These are phyloP conservation scores for Sarcophaga variegata DNA, from an alignment of 2,888 invertebrate genomes.

Conservation along the genomic window DNA sequence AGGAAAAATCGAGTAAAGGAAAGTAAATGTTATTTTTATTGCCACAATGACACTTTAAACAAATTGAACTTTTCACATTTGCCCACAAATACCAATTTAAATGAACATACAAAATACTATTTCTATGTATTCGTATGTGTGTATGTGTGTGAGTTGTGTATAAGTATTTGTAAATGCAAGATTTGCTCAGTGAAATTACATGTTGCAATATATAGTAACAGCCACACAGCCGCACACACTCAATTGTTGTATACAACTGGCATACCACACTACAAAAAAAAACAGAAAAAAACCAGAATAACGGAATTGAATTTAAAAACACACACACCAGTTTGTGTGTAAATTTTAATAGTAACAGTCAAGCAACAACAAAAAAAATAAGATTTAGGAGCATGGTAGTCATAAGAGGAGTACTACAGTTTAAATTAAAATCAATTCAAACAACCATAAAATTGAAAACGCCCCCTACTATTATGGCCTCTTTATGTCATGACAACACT, in stretches of 20 bases:
- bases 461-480: no score
- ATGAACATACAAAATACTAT: conserved; percentile 27
- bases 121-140: not conserved
- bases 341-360: conserved; percentile 34
- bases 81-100: conserved; percentile 70
- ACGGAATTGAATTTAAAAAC: conserved; percentile 41
- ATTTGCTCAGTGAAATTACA: not conserved
- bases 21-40: conserved; percentile 63
- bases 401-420: not conserved
- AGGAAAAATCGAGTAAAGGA: conserved; percentile 45
- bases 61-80: conserved; percentile 70
- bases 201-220: not conserved
- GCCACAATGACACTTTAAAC: conserved; percentile 70
- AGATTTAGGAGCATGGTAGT: conserved; percentile 6
- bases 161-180: not conserved
- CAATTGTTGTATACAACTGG: not conserved
- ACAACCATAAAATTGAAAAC: no score
- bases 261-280: not conserved
- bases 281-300: not conserved
- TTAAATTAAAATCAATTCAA: no score
- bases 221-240: not conserved
- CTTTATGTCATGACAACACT: no score
- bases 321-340: conserved; percentile 44
- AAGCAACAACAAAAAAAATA: conserved; percentile 10
- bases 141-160: not conserved